Conservation (phyloP, 2,797 vertebrate species). For the Psittacula derbiana region DNA sequence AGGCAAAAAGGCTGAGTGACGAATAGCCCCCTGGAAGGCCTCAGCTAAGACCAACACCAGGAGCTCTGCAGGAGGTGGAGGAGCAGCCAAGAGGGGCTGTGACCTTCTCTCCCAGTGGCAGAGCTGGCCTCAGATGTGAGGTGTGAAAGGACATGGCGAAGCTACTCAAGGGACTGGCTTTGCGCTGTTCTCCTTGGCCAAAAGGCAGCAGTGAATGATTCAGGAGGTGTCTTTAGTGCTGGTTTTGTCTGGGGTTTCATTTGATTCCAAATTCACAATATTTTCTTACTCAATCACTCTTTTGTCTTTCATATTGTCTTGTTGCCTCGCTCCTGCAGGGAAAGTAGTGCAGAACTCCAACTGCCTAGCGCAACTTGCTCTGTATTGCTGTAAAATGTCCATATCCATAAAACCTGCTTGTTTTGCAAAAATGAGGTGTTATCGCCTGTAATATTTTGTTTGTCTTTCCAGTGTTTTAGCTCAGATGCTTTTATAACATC, state of each 20-base stretch:
- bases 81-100: rapidly evolving
- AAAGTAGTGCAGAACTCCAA: not conserved
- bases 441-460: not conserved
- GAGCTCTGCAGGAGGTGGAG: not conserved
- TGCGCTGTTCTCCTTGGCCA: not conserved
- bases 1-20: not conserved
- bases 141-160: not conserved
- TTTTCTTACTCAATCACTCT: not conserved
- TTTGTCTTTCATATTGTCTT: not conserved
- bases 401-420: not conserved
- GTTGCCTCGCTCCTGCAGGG: not conserved
- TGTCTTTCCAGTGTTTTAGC: not conserved
- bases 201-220: not conserved
- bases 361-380: not conserved
- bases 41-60: not conserved
- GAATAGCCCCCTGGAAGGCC: not conserved
- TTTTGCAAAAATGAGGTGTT: not conserved
- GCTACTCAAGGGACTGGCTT: not conserved
- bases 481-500: not conserved
- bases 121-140: not conserved
- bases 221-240: not conserved
- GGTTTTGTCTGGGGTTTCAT: not conserved
- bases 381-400: rapidly evolving
- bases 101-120: not conserved
- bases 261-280: not conserved